Conservation (phyloP, 1,140 invertebrate species). For the Tetraneura akinire region DNA sequence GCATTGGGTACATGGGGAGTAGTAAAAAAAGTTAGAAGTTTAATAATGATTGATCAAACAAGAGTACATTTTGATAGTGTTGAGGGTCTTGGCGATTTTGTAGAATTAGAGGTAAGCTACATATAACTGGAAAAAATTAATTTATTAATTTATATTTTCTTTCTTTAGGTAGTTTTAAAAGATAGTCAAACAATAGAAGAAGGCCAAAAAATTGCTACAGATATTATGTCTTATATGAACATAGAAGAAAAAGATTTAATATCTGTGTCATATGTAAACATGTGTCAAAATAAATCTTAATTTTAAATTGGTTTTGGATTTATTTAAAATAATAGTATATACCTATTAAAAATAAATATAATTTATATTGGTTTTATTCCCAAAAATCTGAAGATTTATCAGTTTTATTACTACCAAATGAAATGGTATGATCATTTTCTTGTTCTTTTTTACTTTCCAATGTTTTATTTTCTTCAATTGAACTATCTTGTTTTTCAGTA, state of each 20-base stretch:
- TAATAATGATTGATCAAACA: constrained; percentile 82
- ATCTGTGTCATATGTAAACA: constrained; percentile 52
- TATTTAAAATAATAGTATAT: too few relatives aligned
- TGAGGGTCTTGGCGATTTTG: constrained; percentile 76
- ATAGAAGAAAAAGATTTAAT: constrained; percentile 52
- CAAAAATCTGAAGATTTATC: constrained; percentile 42
- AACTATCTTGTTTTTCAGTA: background rate
- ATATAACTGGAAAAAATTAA: background rate
- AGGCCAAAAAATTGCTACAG: constrained; percentile 52
- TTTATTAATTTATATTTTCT: background rate
- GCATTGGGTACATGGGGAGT: constrained; percentile 69
- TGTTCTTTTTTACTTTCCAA: background rate
- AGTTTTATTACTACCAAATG: constrained; percentile 46
- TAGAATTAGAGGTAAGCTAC: constrained; percentile 81
- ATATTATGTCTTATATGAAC: constrained; percentile 52
- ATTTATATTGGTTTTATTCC: background rate
- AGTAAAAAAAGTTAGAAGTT: constrained; percentile 72
- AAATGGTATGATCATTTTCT: constrained; percentile 34
- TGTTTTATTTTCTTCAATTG: background rate
- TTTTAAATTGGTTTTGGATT: too few relatives aligned
- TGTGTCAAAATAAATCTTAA: constrained; percentile 34
- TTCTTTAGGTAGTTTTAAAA: constrained; percentile 49
- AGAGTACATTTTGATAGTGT: constrained; percentile 87
- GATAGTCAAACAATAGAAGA: constrained; percentile 53
- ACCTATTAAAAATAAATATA: too few relatives aligned